A percentile compares a stretch with the other conserved stretches of the same genome.
These are phyloP conservation scores for Hydrolagus affinis DNA, from an alignment of 2,113 vertebrate species.

Conservation along the genomic window DNA sequence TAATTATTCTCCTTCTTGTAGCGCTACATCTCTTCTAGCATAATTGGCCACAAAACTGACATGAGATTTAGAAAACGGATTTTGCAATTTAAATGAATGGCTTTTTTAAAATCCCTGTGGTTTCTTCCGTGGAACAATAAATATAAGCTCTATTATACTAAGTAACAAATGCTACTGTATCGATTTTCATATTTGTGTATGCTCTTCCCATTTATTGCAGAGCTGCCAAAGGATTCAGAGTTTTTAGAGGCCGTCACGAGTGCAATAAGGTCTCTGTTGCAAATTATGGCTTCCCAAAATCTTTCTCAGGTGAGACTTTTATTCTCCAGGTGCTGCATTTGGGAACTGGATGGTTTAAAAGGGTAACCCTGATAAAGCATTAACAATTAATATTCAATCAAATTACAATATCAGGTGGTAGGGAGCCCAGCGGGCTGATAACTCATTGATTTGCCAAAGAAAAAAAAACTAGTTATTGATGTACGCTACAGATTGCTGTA, in stretches of 20 bases:
- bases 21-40: too few species aligned
- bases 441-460: too few species aligned
- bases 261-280: conserved; percentile 81
- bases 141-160: background rate
- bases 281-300: conserved; percentile 83
- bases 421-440: background rate
- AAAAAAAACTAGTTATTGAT: background rate
- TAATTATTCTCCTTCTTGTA: too few species aligned
- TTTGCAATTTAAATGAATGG: too few species aligned
- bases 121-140: background rate
- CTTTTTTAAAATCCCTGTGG: background rate
- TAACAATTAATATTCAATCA: background rate
- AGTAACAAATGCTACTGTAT: too few species aligned
- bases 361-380: background rate
- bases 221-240: conserved; percentile 72
- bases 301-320: conserved; percentile 75
- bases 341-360: background rate
- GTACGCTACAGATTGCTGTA: background rate
- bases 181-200: conserved; percentile 30
- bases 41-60: too few species aligned
- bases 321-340: background rate
- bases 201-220: conserved; percentile 50
- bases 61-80: too few species aligned
- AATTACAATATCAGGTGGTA: background rate
- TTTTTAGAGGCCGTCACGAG: conserved; percentile 87